Evolutionary conservation across 1,140 invertebrate species (phyloP), one percentile per base, ranked within the genome.

Genomic region (Euborellia annulipes): DNA sequence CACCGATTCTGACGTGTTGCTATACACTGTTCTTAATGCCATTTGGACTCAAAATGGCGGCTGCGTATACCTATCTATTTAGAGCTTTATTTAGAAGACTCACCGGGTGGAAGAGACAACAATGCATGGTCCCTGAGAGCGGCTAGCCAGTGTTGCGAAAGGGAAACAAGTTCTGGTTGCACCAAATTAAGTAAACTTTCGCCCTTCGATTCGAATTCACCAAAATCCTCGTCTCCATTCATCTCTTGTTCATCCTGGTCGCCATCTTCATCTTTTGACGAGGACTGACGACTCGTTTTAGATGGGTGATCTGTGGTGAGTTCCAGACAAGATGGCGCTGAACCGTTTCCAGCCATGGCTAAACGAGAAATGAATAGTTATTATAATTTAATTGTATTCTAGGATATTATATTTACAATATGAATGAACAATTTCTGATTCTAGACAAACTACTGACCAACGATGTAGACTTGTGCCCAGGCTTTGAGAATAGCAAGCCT

Each of bases 401-500:
- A 37, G 19, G 37, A 48, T 40, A 37, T 41, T 8, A 18, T 19
- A 9, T 7, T 19, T 39, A 42, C 44, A 19, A 41, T 38, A 32
- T 41, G 13, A 16, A 39, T 48, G n/a, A n/a, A n/a, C n/a, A n/a
- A n/a, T n/a, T n/a, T n/a, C n/a, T n/a, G n/a, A n/a, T n/a, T n/a
- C n/a, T n/a, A 6, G 16, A 38, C 7, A n/a, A 38, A 38, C 6
- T 17, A 38, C 14, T 23, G 17, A n/a, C 36, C 16, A 14, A 38
- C 17, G n/a, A 49, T 45, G 55, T 58, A 63, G 60, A 88, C 84
- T 67, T 98, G 90, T 34, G 95, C 92, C 95, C 95, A 99, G 9
- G 95, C 94, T 66, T 96, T 93, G 16, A 99, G 68, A 53, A 99
- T 97, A 13, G 94, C 90, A 13, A 99, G 62, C 62, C 93, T 91